Evolutionary conservation across 2,888 invertebrate genomes (phyloP), one percentile per base, ranked within the genome.

Genomic region (Scotopteryx bipunctaria): DNA sequence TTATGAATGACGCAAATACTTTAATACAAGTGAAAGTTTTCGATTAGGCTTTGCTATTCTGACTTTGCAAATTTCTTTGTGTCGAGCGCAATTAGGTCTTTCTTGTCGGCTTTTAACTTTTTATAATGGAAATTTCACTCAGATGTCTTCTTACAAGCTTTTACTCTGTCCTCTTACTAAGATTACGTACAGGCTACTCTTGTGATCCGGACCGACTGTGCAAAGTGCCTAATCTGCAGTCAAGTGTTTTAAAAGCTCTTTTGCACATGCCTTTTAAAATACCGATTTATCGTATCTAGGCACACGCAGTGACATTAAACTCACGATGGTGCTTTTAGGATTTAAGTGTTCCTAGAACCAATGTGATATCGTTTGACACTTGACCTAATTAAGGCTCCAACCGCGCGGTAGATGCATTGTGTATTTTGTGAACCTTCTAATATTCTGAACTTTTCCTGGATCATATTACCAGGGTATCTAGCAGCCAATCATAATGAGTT

Each of bases 21-120:
- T 37, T 59, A 5, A 59, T 52, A 40, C 46, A 42, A 54, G 61
- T 53, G 65, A 65, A 65, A 65, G 63, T 55, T 32, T 33, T 59
- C 51, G 50, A 57, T 52, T 54, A 35, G 43, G 50, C 36, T 45
- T 56, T 57, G 55, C 55, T 29, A 41, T 33, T 36, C 59, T 60
- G 60, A 57, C 60, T 55, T 50, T 46, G 53, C 57, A 57, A 42
- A 50, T 60, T 59, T 50, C 38, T 48, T 54, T 54, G 48, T 44
- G 21, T 40, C 13, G 33, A 36, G 35, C 37, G 37, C 44, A 54
- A 48, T 54, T 44, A 43, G 40, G 35, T 35, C 33, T 48, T 44
- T 48, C 35, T 31, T 43, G 37, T 37, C 33, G 27, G 37, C 42
- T 43, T 47, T 47, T 43, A 33, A 38, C 25, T 46, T 52, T 51